Percentiles rank a stretch among this genome's conserved stretches.
Evolutionary conservation across 2,797 vertebrate genomes (phyloP).

Genomic region (Sebastes hopkinsi): DNA sequence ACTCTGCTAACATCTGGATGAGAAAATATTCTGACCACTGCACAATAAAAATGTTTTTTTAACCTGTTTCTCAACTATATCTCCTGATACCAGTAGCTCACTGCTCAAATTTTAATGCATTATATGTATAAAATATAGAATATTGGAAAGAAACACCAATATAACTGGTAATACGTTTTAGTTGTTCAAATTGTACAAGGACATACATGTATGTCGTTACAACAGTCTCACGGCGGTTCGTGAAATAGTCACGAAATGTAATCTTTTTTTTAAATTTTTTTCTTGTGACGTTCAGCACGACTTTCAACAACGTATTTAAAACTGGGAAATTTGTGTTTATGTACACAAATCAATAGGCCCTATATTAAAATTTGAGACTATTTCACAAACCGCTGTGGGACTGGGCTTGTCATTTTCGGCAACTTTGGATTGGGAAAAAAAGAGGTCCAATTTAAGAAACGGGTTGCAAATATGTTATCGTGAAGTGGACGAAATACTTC

Average conservation of each 20-base stretch:
- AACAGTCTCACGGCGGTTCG: too few relatives aligned
- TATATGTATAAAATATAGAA: background rate
- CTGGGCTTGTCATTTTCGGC: accelerated
- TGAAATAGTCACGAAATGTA: too few relatives aligned
- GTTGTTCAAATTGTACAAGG: background rate
- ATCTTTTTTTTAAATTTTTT: too few relatives aligned
- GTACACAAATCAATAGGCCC: too few relatives aligned
- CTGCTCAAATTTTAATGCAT: background rate
- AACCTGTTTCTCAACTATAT: background rate
- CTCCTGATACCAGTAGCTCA: background rate
- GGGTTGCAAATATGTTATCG: background rate
- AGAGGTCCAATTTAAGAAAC: background rate
- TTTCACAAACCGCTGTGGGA: accelerated
- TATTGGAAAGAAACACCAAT: background rate
- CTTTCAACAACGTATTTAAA: too few relatives aligned
- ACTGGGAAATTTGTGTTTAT: too few relatives aligned
- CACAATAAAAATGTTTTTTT: background rate
- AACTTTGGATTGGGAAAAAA: background rate
- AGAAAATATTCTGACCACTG: background rate
- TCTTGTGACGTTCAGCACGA: too few relatives aligned
- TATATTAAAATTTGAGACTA: too few relatives aligned
- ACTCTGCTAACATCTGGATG: background rate
- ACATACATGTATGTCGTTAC: background rate
- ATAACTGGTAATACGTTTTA: background rate
- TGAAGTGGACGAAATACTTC: background rate